phyloP scores from a whole-genome alignment of 2,888 invertebrate species.

The Trichogramma evanescens region DNA sequence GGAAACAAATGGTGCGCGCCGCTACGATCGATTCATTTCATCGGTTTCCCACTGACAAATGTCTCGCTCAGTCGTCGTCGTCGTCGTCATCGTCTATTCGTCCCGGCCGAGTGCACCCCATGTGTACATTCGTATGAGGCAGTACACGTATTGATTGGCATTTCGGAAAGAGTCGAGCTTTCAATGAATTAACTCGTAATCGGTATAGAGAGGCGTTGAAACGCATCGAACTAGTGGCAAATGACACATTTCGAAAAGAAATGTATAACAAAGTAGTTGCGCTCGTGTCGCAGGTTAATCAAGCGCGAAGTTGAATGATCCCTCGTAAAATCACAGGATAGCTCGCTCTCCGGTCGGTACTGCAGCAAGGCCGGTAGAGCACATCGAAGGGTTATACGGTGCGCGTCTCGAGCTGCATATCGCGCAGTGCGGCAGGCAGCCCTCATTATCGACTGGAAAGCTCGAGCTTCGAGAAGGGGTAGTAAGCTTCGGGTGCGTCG shows the following conservation, averaged over 20 bases:
- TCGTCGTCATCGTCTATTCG: background rate
- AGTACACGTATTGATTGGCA: no score
- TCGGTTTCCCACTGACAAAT: constrained; percentile 23
- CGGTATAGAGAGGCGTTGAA: no score
- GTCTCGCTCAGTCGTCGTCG: constrained; percentile 21
- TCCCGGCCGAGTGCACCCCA: no score
- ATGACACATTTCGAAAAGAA: no score
- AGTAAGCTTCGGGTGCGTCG: constrained; percentile 28
- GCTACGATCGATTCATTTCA: constrained; percentile 41
- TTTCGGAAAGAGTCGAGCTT: no score
- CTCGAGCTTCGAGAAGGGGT: constrained; percentile 38
- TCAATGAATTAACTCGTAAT: no score
- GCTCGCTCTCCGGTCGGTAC: constrained; percentile 35
- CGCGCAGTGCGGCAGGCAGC: constrained; percentile 28
- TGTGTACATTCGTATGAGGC: no score
- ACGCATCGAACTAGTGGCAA: no score
- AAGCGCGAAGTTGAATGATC: no score
- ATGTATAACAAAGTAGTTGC: no score
- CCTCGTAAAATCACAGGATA: background rate
- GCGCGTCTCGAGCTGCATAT: background rate
- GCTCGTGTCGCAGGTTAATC: no score
- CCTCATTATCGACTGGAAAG: constrained; percentile 44
- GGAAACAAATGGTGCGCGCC: constrained; percentile 38
- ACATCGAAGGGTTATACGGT: constrained; percentile 20
- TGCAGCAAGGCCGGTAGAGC: constrained; percentile 33